Evolutionary conservation across 2,113 vertebrate genomes (phyloP).

Genomic region (Zosterops lateralis): DNA sequence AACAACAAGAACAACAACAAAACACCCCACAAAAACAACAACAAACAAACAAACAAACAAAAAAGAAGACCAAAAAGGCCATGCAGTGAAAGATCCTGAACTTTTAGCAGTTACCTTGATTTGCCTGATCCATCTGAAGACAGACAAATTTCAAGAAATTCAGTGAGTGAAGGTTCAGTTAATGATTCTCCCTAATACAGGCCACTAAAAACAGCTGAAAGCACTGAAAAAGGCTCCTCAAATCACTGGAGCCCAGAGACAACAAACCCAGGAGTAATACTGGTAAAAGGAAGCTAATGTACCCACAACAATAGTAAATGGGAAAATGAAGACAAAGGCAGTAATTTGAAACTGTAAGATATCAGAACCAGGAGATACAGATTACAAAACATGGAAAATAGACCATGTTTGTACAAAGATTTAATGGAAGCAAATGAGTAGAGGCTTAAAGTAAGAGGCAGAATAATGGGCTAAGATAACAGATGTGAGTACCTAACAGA

Average conservation of each 20-base stretch:
- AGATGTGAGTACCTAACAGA: not conserved
- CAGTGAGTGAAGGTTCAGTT: not conserved
- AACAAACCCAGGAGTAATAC: not conserved
- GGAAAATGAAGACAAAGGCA: not conserved
- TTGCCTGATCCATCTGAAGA: not conserved
- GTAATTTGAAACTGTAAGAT: not conserved
- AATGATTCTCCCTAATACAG: not conserved
- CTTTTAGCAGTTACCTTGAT: not conserved
- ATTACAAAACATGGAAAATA: not conserved
- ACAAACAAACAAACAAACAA: not conserved
- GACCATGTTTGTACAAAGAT: not conserved
- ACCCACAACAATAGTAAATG: not conserved
- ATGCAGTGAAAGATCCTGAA: not conserved
- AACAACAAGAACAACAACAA: not conserved
- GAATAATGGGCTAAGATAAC: not conserved
- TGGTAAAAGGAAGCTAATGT: not conserved
- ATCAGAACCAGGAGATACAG: not conserved
- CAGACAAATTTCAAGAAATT: not conserved
- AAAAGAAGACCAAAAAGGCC: not conserved
- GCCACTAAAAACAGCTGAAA: not conserved
- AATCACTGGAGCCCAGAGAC: not conserved
- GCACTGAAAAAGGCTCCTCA: not conserved
- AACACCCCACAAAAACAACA: not conserved
- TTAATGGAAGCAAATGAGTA: not conserved
- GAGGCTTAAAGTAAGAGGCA: not conserved